Evolutionary conservation across 1,140 invertebrate genomes (phyloP).

Genomic region (Sycobia sp.): DNA sequence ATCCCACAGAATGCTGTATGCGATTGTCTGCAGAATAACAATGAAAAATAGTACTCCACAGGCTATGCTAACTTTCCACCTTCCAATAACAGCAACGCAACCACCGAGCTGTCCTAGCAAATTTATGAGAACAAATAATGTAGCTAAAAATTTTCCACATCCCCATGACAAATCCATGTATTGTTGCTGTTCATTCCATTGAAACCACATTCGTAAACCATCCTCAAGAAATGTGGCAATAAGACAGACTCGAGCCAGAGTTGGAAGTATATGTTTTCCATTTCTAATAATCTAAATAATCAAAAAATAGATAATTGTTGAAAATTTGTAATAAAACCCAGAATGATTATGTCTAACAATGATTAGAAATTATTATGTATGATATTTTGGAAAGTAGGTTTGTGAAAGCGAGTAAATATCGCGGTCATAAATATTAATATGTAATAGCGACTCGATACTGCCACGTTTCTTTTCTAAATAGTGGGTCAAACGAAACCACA

Average conservation of each 20-base stretch:
- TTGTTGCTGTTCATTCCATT: conserved; percentile 97
- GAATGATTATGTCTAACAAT: too few relatives aligned
- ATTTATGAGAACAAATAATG: conserved; percentile 92
- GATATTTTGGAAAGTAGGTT: conserved; percentile 42
- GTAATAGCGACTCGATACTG: conserved; percentile 33
- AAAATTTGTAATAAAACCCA: conserved; percentile 5
- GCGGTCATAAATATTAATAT: conserved; percentile 2
- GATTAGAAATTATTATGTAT: not conserved
- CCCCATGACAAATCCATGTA: conserved; percentile 98
- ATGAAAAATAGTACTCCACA: conserved; percentile 95
- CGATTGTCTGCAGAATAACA: conserved; percentile 93
- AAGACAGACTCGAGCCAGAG: conserved; percentile 93
- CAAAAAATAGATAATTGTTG: conserved; percentile 4
- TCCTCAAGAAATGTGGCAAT: conserved; percentile 99
- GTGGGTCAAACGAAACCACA: not conserved
- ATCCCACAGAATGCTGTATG: conserved; percentile 98
- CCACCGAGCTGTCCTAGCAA: conserved; percentile 94
- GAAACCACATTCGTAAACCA: conserved; percentile 98
- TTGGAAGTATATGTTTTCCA: conserved; percentile 93
- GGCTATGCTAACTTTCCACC: conserved; percentile 92
- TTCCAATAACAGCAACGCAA: conserved; percentile 92
- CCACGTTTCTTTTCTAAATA: conserved; percentile 32
- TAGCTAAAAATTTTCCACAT: conserved; percentile 92
- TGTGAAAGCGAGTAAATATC: conserved; percentile 43
- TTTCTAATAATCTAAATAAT: conserved; percentile 82